Base-by-base conservation (phyloP, 2,888 invertebrate species). In the Odontocolon sp. region DNA sequence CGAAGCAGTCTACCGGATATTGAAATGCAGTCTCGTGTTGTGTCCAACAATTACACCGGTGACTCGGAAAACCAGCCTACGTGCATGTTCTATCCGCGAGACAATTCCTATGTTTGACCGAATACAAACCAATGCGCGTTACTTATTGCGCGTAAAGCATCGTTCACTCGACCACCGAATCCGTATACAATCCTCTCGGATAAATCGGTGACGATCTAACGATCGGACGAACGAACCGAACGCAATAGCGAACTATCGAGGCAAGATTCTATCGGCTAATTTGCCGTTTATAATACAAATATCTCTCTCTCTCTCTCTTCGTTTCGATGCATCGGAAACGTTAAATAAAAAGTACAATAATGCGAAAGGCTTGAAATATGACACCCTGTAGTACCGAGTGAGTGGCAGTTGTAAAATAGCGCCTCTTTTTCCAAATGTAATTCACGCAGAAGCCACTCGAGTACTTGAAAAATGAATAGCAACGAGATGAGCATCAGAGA, bases 1-100 rank as follows among this genome's bases (percentile, higher is more conserved):
- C 69, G 79, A 81, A 70, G 77, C 74, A 68, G 14, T 61, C 40
- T 57, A 56, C 78, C 61, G 78, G 81, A 79, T 77, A 85, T 82
- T 77, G 83, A 79, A 80, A 81, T 70, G 77, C 80, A 82, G 82
- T 78, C 33, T 52, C 47, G 54, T 61, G 47, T 68, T 56, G 18
- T 42, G 47, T 50, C 36, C 54, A 23, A 50, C 47, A 57, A 71
- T 72, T 71, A 72, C 33, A 36, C 45, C 28, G 67, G 36, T 52
- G 72, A 72, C 57, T 56, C 67, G 57, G 50, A 71, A 72, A 68
- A 68, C 23, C 56, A 57, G 47, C 31, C 14, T 26, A 23, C n/a
- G 33, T 31, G 38, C 56, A 26, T 45, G 11, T 56, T 28, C 40
- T 33, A 16, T 57, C 31, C 21, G 16, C 18, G 5, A 6, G 36